Percentiles rank a stretch among this genome's conserved stretches.
Evolutionary conservation across 2,797 vertebrate genomes (phyloP).

Genomic region (Nothura maculosa): DNA sequence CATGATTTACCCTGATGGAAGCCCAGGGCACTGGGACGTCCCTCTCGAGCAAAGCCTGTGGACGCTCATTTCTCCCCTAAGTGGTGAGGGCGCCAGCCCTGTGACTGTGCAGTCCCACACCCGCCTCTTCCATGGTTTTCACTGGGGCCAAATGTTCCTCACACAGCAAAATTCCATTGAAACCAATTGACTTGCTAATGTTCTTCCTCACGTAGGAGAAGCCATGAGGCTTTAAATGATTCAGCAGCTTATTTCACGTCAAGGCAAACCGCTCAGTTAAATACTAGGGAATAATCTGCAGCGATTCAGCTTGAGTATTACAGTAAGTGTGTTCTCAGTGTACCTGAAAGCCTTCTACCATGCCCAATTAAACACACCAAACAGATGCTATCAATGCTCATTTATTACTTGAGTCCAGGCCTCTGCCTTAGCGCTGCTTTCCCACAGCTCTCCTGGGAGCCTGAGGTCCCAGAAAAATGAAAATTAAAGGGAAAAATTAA

Average conservation of each 20-base stretch:
- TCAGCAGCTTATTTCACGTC: not conserved
- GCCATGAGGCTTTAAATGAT: not conserved
- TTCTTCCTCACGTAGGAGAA: not conserved
- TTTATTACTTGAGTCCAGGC: accelerated
- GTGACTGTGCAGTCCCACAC: not conserved
- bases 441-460: accelerated
- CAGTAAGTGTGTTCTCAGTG: not conserved
- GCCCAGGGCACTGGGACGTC: not conserved
- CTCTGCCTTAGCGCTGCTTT: not conserved
- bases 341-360: not conserved
- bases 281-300: not conserved
- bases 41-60: not conserved
- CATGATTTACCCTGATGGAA: not conserved
- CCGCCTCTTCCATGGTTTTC: not conserved
- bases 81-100: not conserved
- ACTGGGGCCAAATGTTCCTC: not conserved
- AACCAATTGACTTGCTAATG: accelerated
- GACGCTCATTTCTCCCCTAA: not conserved
- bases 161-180: not conserved
- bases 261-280: not conserved
- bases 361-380: not conserved
- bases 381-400: not conserved
- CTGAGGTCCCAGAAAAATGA: not conserved
- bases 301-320: not conserved
- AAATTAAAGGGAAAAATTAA: not conserved